phyloP scores from a whole-genome alignment of 92 coral and sea anemone genomes.

The Parazoanthus atlanticus region DNA sequence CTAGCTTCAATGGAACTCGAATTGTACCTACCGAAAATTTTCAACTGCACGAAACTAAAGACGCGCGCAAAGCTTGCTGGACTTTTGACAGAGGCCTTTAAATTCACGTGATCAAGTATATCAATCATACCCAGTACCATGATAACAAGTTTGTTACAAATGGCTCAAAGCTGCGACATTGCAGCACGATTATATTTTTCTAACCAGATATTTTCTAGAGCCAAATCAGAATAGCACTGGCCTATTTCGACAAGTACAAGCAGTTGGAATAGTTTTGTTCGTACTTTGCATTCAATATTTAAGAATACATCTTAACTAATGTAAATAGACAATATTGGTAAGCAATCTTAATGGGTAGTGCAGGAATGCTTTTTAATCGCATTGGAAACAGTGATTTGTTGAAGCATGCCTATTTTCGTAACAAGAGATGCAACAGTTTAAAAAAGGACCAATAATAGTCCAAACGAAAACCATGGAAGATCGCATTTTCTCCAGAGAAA shows the following conservation, averaged over 20 bases:
- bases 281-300: background rate
- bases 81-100: background rate
- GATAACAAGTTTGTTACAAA: background rate
- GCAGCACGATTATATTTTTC: constrained; percentile 16
- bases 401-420: background rate
- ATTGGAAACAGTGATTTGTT: background rate
- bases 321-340: background rate
- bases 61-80: background rate
- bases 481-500: no score
- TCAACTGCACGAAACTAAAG: background rate
- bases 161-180: constrained; percentile 21
- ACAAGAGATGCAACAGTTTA: background rate
- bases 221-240: background rate
- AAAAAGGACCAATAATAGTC: no score
- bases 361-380: background rate
- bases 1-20: no score
- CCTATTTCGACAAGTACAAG: background rate
- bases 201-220: constrained; percentile 27
- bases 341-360: background rate
- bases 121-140: background rate
- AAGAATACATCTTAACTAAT: background rate
- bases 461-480: no score
- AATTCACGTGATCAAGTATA: no score
- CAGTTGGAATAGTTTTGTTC: background rate
- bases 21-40: no score